phyloP scores from a whole-genome alignment of 35 echinoderm and acorn worm species.

The Lytechinus pictus region DNA sequence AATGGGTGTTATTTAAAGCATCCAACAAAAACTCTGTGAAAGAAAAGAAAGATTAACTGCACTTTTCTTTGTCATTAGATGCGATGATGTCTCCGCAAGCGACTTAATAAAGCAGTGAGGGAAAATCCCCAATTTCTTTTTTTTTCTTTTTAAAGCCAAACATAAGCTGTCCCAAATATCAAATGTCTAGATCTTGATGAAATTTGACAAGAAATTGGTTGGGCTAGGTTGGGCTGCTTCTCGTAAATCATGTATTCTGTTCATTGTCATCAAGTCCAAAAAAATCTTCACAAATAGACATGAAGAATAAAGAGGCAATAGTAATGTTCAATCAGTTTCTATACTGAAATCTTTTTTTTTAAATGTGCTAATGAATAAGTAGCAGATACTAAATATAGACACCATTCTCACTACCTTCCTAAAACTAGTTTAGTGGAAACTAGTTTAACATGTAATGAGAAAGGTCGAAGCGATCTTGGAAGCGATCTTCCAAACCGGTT shows the following conservation, averaged over 20 bases:
- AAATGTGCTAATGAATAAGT: too few species aligned
- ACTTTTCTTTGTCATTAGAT: not conserved
- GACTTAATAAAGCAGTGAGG: not conserved
- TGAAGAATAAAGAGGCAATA: too few species aligned
- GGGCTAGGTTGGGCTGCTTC: not conserved
- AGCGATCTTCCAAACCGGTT: too few species aligned
- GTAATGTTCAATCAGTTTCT: too few species aligned
- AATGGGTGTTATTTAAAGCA: not conserved
- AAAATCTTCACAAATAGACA: too few species aligned
- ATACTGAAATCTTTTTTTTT: too few species aligned
- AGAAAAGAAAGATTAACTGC: not conserved
- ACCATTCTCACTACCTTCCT: too few species aligned
- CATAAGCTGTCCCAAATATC: not conserved
- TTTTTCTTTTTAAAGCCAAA: not conserved
- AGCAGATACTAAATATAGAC: too few species aligned
- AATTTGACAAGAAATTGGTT: not conserved
- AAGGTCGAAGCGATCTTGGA: too few species aligned
- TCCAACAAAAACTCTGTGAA: not conserved
- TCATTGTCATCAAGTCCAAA: not conserved
- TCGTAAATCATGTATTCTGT: not conserved
- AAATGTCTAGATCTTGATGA: not conserved
- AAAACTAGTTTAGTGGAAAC: too few species aligned
- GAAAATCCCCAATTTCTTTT: not conserved
- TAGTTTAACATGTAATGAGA: too few species aligned
- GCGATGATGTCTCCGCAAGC: not conserved